Conservation (phyloP, 35 echinoderm and acorn worm genomes). For the Anneissia japonica region DNA sequence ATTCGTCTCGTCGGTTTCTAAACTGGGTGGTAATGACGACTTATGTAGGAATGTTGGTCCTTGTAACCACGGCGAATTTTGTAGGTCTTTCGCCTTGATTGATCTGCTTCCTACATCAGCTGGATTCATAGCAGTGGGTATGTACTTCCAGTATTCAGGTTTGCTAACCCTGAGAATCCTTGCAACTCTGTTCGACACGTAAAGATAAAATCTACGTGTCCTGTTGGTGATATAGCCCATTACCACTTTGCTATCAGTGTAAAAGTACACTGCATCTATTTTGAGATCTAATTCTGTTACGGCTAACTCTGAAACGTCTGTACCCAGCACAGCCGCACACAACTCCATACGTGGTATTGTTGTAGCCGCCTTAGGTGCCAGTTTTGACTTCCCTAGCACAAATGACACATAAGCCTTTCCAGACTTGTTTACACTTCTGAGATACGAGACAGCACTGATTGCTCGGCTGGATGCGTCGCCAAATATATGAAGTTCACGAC, state of each 20-base stretch:
- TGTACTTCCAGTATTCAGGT: neutral
- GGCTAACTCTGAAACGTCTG: neutral
- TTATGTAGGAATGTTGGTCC: neutral
- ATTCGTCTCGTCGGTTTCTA: too few species aligned
- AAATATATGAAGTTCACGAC: neutral
- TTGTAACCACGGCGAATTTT: neutral
- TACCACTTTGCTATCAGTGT: neutral
- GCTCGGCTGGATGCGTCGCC: neutral
- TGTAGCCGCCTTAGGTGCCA: neutral
- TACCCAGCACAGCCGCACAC: neutral
- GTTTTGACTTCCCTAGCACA: neutral
- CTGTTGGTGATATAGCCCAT: neutral
- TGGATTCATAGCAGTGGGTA: neutral
- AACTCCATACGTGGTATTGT: neutral
- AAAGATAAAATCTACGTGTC: neutral
- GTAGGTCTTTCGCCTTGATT: neutral
- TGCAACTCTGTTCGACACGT: neutral
- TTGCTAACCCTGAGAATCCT: neutral
- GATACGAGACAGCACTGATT: conserved; percentile 2
- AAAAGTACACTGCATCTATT: neutral
- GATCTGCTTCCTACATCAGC: neutral
- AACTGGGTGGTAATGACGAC: too few species aligned
- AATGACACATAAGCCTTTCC: neutral
- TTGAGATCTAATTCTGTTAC: neutral
- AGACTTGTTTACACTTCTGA: neutral